These are phyloP conservation scores for Jaculus jaculus DNA, from an alignment of 2,113 vertebrate species.

Conservation along the genomic window DNA sequence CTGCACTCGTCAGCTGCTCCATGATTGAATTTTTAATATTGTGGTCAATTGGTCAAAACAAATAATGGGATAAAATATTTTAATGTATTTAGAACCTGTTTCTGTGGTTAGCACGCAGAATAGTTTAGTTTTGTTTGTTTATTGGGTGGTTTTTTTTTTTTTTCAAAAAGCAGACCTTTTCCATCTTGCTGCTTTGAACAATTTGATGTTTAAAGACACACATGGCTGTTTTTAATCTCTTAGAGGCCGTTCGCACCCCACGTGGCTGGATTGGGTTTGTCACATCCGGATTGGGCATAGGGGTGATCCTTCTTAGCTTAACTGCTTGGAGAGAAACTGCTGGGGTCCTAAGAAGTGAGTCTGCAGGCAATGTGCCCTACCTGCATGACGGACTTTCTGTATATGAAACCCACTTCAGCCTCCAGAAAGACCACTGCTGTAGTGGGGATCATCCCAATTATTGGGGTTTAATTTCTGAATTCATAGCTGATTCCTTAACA, in stretches of 20 bases:
- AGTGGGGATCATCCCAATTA: not conserved
- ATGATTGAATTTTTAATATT: constrained; percentile 91
- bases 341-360: not conserved
- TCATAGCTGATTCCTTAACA: not conserved
- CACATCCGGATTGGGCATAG: not conserved
- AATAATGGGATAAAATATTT: constrained; percentile 90
- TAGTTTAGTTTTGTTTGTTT: constrained; percentile 42
- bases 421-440: not conserved
- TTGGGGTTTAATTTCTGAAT: not conserved
- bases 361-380: not conserved
- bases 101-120: constrained; percentile 80
- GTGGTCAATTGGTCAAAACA: constrained; percentile 92
- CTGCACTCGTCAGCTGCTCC: constrained; percentile 90
- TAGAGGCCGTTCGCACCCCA: not conserved
- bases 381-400: not conserved
- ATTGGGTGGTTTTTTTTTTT: constrained; percentile 64
- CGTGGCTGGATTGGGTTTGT: not conserved
- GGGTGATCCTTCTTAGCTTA: not conserved
- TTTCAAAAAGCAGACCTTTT: constrained; percentile 7
- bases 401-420: not conserved
- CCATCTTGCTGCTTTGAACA: constrained; percentile 66
- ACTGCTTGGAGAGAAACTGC: constrained; percentile 9
- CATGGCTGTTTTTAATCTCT: constrained; percentile 28
- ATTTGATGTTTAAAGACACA: constrained; percentile 67
- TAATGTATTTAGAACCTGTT: constrained; percentile 87